Evolutionary conservation across 2,888 invertebrate genomes (phyloP), one percentile per base, ranked within the genome.

Genomic region (Coronaproctus castanopsis): DNA sequence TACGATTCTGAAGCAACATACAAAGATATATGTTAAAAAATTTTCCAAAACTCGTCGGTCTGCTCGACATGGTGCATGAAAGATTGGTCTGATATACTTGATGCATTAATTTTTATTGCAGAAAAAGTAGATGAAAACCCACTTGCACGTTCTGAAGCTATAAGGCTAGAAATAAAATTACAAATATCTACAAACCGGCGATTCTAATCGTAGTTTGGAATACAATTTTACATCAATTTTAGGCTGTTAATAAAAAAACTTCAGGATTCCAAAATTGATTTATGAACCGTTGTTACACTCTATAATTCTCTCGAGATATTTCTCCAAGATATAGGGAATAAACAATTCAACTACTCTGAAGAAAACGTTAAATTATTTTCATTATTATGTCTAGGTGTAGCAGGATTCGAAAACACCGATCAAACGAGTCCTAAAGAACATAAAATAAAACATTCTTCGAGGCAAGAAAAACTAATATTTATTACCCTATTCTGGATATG

Each of bases 1-100:
- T n/a, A 36, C 5, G 36, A 36, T 36, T 36, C 14, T 36, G 14
- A 36, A 8, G 36, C 36, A 14, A 36, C 36, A 14, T 36, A 36
- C 36, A 36, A 36, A 36, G 14, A 14, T 5, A 8, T 8, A 14
- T 36, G 5, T 36, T 36, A 54, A 54, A 21, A 54, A 21, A 8
- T 22, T 54, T 54, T 54, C 54, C 21, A 24, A 50, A 57, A 63
- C 61, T 60, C 63, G 63, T 63, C 62, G 63, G 63, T 62, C 59
- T 62, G 61, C 61, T 60, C 59, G 62, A 62, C 59, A 63, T 63
- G 63, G 62, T 60, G 60, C 57, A 51, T 57, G 58, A 61, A 63
- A 61, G 61, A 63, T 54, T 63, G 62, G 62, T 49, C 61, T 63
- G 62, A 24, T 54, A 61, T 63, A 59, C 24, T 61, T 61, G 61